Base-by-base conservation (phyloP, 2,888 invertebrate species). In the Muschampia plurimacula region DNA sequence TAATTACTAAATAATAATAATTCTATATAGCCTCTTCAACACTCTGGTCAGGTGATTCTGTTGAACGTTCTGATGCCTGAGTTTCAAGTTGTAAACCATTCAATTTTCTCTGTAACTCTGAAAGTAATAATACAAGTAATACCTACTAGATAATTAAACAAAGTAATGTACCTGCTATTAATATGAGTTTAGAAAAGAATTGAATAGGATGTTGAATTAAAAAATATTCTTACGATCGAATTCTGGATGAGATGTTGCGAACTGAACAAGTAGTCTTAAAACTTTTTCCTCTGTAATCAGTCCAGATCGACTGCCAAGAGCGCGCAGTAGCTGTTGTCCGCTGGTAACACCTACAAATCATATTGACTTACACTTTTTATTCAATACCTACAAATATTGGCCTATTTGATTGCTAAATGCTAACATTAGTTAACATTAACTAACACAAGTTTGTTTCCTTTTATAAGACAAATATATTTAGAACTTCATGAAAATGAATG, bases 21-120 rank as follows among this genome's bases (percentile, higher is more conserved):
- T 36, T 60, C 28, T 83, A 93, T 36, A 93, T 88, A 55, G 86
- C 82, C 89, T 94, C 94, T 86, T 94, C 94, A 69, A 94, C 89
- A 76, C 93, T 93, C 76, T 90, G 93, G 74, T 93, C 94, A 12
- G 89, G 86, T 7, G 94, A 93, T 52, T 90, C 91, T 2, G 88
- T 84, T 28, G 87, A 84, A 32, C 77, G 78, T 22, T 78, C 80
- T n/a, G 89, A 87, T 57, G 89, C 89, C 46, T 84, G 82, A 39
- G 89, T 81, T 69, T 86, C 83, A 66, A 84, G 84, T 74, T 89
- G 87, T 49, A 92, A 80, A 7, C 80, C 77, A 59, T 85, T 86
- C 13, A 93, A 76, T 75, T 89, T 88, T 66, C 86, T 84, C 76
- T 90, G 88, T 67, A 92, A 88, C 52, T 80, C 93, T 93, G 83